phyloP scores from a whole-genome alignment of 2,888 invertebrate species.

The Arrhopalites spinosus region DNA sequence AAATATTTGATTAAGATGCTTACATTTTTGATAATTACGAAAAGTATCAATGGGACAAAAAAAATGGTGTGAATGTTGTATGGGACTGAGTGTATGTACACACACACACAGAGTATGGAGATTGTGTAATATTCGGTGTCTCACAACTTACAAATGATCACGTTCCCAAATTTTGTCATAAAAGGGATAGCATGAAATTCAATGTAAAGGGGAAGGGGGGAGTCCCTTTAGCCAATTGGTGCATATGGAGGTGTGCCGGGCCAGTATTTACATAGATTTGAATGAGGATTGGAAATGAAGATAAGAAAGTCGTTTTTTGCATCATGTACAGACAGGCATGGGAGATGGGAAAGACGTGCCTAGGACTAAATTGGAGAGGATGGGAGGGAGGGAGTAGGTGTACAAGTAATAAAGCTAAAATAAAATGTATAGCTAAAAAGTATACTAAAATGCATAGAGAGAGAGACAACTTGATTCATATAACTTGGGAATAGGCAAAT shows the following conservation, averaged over 20 bases:
- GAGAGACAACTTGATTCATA: background rate
- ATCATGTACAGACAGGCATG: background rate
- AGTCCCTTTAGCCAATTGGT: too few species aligned
- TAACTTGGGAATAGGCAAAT: conserved; percentile 49
- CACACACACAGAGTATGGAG: too few species aligned
- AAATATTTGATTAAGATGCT: background rate
- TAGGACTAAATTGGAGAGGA: background rate
- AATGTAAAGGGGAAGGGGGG: too few species aligned
- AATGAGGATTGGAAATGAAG: too few species aligned
- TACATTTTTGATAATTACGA: background rate
- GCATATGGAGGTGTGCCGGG: conserved; percentile 30
- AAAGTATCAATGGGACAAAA: too few species aligned
- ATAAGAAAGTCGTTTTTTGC: background rate
- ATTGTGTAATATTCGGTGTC: background rate
- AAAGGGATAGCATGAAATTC: too few species aligned
- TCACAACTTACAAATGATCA: conserved; percentile 22
- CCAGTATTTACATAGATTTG: background rate
- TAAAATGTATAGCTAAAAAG: background rate
- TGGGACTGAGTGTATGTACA: background rate
- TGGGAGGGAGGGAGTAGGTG: background rate
- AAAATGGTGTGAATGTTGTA: background rate
- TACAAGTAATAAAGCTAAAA: background rate
- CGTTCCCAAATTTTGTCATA: conserved; percentile 27
- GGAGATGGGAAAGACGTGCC: background rate
- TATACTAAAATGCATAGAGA: background rate